These are phyloP conservation scores for Andricus curvator DNA, from an alignment of 2,888 invertebrate genomes.

Conservation along the genomic window DNA sequence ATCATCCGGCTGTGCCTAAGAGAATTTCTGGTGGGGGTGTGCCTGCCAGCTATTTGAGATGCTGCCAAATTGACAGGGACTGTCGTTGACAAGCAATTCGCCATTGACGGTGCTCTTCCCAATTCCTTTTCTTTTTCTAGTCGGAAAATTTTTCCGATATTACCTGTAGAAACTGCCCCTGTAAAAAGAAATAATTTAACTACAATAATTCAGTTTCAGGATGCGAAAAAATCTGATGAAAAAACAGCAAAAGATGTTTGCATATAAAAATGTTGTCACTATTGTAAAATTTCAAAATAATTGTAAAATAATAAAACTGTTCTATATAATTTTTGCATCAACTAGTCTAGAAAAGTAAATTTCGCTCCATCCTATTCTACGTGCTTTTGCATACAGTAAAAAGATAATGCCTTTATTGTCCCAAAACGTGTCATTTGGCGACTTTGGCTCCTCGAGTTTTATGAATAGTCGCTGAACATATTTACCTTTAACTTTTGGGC, in stretches of 20 bases:
- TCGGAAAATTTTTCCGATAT: constrained; percentile 68
- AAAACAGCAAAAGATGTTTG: too few species aligned
- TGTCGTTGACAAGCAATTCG: constrained; percentile 82
- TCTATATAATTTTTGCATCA: too few species aligned
- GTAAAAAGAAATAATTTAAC: background rate
- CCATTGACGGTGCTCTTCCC: constrained; percentile 79
- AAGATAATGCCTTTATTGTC: background rate
- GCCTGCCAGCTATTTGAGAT: constrained; percentile 83
- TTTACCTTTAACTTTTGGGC: constrained; percentile 69
- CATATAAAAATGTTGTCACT: too few species aligned
- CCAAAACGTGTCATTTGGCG: constrained; percentile 46
- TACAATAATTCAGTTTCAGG: background rate
- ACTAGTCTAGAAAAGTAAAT: background rate
- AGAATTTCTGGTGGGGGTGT: constrained; percentile 85
- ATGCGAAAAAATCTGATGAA: too few species aligned
- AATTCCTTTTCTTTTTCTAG: constrained; percentile 65
- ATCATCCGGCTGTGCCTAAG: constrained; percentile 86
- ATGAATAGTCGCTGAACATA: constrained; percentile 48
- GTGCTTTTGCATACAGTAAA: background rate
- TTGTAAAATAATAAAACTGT: too few species aligned
- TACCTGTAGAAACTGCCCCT: constrained; percentile 71
- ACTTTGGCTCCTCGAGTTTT: constrained; percentile 51
- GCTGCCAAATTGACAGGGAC: constrained; percentile 85
- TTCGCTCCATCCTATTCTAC: background rate
- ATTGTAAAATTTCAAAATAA: too few species aligned